A percentile compares a stretch with the other conserved stretches of the same genome.
These are phyloP conservation scores for Isurus oxyrinchus DNA, from an alignment of 2,113 vertebrate species.

Conservation along the genomic window DNA sequence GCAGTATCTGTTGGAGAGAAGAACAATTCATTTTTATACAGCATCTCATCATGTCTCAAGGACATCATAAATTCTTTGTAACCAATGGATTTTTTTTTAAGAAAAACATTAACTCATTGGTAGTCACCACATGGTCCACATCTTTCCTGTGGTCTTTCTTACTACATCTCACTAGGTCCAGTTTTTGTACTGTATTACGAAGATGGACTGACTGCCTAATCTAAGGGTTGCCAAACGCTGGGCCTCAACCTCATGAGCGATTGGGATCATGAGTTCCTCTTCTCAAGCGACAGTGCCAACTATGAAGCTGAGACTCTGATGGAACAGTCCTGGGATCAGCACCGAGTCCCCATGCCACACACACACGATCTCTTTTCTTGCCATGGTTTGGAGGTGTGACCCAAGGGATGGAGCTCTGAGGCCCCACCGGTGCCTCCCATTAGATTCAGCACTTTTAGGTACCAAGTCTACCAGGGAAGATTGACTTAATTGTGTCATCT, in stretches of 20 bases:
- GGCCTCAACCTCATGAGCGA: not conserved
- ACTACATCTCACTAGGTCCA: not conserved
- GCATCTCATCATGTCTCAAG: too few species aligned
- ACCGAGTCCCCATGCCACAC: not conserved
- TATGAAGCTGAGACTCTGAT: not conserved
- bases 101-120: not conserved
- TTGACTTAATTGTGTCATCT: too few species aligned
- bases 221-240: not conserved
- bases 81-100: not conserved
- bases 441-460: not conserved
- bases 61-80: not conserved
- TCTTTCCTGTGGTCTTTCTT: not conserved
- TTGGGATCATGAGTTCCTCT: not conserved
- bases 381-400: not conserved
- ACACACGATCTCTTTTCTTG: not conserved
- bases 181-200: not conserved
- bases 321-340: not conserved
- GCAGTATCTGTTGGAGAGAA: conserved; percentile 65
- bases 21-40: not conserved
- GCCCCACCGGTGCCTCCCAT: not conserved
- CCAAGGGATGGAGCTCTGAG: not conserved
- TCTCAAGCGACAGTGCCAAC: not conserved
- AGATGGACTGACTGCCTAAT: not conserved
- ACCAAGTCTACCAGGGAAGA: too few species aligned
- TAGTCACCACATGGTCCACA: not conserved